Percentiles rank a stretch among this genome's conserved stretches.
Evolutionary conservation across 2,888 invertebrate species (phyloP).

Genomic region (Stenurella melanura): DNA sequence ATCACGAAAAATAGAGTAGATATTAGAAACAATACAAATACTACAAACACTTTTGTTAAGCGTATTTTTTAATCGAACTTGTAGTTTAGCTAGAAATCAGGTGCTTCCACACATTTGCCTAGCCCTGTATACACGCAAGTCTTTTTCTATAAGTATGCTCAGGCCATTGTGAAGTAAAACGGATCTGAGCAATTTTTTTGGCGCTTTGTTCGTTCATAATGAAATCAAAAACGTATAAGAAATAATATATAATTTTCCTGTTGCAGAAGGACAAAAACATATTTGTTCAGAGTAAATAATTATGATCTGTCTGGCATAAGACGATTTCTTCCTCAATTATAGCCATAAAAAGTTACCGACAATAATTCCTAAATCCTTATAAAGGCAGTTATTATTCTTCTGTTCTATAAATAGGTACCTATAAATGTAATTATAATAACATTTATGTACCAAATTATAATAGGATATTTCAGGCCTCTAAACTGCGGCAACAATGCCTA

Average conservation of each 20-base stretch:
- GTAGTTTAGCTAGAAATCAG: no score
- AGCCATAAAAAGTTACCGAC: slow-evolving; percentile 3
- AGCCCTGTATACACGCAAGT: no score
- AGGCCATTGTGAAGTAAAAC: no score
- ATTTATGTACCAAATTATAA: slow-evolving; percentile 21
- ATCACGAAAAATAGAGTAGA: no score
- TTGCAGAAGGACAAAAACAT: not conserved
- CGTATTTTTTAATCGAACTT: no score
- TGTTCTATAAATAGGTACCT: slow-evolving; percentile 26
- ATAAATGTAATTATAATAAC: slow-evolving; percentile 29
- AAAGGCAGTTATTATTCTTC: slow-evolving; percentile 5
- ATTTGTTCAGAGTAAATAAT: not conserved
- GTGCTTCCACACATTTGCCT: no score
- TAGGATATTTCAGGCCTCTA: slow-evolving; percentile 15
- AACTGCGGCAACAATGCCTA: slow-evolving; percentile 17
- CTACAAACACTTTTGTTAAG: no score
- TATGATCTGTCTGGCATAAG: slow-evolving; percentile 7
- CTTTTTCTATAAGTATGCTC: not conserved
- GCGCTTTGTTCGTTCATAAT: not conserved
- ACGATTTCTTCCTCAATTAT: not conserved
- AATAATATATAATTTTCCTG: not conserved
- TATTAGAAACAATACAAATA: no score
- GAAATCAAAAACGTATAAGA: not conserved
- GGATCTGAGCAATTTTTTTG: not conserved
- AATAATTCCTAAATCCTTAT: slow-evolving; percentile 1